Conservation (phyloP, 1,140 invertebrate genomes). For the Nasonia longicornis region DNA sequence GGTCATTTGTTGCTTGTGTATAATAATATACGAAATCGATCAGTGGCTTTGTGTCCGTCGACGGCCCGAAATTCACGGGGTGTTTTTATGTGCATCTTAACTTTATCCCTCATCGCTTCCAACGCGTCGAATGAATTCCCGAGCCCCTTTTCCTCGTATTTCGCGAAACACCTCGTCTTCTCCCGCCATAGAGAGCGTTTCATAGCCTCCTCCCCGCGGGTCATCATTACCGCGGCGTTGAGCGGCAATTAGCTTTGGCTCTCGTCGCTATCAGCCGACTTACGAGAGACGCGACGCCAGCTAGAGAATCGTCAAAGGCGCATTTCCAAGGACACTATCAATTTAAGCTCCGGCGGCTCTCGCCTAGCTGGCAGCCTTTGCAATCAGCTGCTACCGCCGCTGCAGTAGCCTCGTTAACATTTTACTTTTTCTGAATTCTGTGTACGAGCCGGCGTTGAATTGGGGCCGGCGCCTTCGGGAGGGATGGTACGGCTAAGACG, state of each 20-base stretch:
- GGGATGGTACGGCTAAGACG: no score
- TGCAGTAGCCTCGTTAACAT: conserved; percentile 35
- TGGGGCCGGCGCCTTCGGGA: not conserved
- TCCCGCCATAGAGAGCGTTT: not conserved
- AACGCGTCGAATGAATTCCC: no score
- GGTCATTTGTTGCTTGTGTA: conserved; percentile 15
- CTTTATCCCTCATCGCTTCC: not conserved
- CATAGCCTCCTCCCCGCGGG: not conserved
- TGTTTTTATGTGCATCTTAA: not conserved
- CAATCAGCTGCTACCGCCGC: conserved; percentile 26
- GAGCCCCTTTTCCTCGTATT: not conserved
- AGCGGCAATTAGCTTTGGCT: conserved; percentile 42
- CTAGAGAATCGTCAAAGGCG: conserved; percentile 32
- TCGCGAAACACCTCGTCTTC: not conserved
- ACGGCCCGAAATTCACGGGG: no score
- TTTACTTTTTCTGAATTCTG: conserved; percentile 29
- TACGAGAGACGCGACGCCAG: not conserved
- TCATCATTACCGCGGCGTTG: conserved; percentile 28
- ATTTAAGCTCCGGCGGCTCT: not conserved
- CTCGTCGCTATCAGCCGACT: not conserved
- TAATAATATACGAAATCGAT: conserved; percentile 18
- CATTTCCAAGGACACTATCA: conserved; percentile 33
- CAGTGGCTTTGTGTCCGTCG: not conserved
- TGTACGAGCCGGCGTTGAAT: conserved; percentile 9
- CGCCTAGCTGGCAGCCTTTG: conserved; percentile 10